phyloP scores from a whole-genome alignment of 2,113 vertebrate genomes.

The Cyprinodon brontotheroides region DNA sequence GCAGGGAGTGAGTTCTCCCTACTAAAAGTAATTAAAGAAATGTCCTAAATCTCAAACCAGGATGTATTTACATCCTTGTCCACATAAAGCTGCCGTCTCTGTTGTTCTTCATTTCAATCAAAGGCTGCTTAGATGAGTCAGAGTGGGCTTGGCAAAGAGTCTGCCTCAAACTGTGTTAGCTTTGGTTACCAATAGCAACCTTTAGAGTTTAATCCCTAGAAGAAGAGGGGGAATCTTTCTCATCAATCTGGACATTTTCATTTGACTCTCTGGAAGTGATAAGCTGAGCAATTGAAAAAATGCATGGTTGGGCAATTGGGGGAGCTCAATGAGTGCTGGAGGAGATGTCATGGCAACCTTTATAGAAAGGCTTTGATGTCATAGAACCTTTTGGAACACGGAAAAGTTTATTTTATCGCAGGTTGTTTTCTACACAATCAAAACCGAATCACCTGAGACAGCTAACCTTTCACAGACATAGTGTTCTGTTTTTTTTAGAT shows the following conservation, averaged over 20 bases:
- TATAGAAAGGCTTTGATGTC: not conserved
- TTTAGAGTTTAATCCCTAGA: constrained; percentile 59
- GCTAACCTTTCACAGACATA: not conserved
- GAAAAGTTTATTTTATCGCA: not conserved
- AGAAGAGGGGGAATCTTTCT: constrained; percentile 17
- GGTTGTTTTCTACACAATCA: not conserved
- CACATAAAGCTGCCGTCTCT: not conserved
- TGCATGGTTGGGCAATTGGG: not conserved
- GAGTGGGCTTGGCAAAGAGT: constrained; percentile 42
- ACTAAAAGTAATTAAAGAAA: not conserved
- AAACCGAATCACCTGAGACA: not conserved
- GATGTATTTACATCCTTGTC: constrained; percentile 19
- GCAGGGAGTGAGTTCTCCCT: not conserved
- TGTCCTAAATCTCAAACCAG: constrained; percentile 11
- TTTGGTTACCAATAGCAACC: constrained; percentile 67
- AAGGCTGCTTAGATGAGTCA: constrained; percentile 24
- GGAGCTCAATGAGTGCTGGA: not conserved
- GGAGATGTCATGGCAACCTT: not conserved
- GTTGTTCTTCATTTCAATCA: constrained; percentile 13
- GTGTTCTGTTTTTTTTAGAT: not conserved
- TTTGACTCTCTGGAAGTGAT: constrained; percentile 26
- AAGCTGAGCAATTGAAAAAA: constrained; percentile 19
- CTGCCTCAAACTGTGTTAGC: constrained; percentile 55
- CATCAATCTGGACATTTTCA: constrained; percentile 28
- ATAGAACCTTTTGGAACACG: not conserved